Percentiles rank a stretch among this genome's conserved stretches.
Conservation (phyloP, 2,113 vertebrate genomes). For the Pelmatolapia mariae region DNA sequence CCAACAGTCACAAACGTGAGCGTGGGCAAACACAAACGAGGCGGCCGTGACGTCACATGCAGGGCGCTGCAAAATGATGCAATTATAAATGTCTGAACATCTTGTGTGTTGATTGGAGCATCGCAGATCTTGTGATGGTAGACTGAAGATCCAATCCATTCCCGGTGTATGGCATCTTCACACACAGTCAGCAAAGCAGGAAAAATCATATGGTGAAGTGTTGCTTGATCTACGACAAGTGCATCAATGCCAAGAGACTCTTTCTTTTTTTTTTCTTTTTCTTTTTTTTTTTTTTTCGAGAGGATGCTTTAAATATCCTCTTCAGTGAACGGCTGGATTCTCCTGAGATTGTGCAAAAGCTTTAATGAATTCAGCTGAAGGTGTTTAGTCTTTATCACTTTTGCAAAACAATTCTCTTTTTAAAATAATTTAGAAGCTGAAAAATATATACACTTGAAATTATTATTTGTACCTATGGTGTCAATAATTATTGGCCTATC, state of each 20-base stretch:
- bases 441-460: conserved; percentile 70
- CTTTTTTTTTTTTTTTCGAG: not conserved
- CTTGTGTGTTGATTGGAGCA: conserved; percentile 68
- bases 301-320: conserved; percentile 56
- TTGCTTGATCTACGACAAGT: conserved; percentile 67
- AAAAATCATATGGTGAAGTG: conserved; percentile 70
- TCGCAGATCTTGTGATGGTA: conserved; percentile 54
- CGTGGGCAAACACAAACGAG: not conserved
- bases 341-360: conserved; percentile 11
- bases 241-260: conserved; percentile 62
- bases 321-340: conserved; percentile 28
- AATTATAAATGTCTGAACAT: conserved; percentile 68
- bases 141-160: conserved; percentile 64
- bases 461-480: conserved; percentile 81
- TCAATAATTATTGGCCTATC: conserved; percentile 90
- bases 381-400: conserved; percentile 1
- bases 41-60: conserved; percentile 43
- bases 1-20: not conserved
- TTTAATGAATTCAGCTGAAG: conserved; percentile 32
- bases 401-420: not conserved
- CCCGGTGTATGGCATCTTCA: conserved; percentile 64
- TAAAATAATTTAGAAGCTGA: not conserved
- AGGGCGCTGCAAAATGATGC: conserved; percentile 37
- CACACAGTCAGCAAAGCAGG: conserved; percentile 67
- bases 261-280: not conserved